Conservation (phyloP, 1,140 invertebrate genomes). For the Gerris buenoi region DNA sequence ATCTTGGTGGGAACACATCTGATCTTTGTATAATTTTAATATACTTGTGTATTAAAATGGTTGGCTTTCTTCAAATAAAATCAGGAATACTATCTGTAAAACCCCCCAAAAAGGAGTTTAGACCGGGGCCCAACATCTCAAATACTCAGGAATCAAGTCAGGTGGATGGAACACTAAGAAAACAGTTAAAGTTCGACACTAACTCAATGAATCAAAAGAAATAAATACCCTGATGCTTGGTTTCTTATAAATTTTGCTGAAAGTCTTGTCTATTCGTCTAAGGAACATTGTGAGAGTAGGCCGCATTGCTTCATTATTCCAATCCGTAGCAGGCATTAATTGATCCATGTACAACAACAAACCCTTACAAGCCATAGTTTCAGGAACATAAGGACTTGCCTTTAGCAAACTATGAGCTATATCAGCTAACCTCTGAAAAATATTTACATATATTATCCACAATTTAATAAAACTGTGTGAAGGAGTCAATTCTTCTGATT, state of each 20-base stretch:
- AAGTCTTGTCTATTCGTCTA: constrained; percentile 87
- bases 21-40: too few species aligned
- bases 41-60: too few species aligned
- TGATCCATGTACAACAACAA: constrained; percentile 86
- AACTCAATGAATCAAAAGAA: not conserved
- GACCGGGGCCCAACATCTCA: not conserved
- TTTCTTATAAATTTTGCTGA: constrained; percentile 94
- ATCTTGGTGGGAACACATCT: too few species aligned
- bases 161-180: too few species aligned
- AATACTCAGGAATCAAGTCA: not conserved
- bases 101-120: too few species aligned
- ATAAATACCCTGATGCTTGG: constrained; percentile 56
- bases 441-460: constrained; percentile 13
- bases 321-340: constrained; percentile 86
- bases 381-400: constrained; percentile 91
- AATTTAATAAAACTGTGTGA: too few species aligned
- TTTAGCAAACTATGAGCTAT: constrained; percentile 92
- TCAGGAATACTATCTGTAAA: too few species aligned
- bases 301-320: constrained; percentile 85
- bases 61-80: too few species aligned
- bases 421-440: constrained; percentile 72
- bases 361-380: constrained; percentile 74
- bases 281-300: constrained; percentile 85
- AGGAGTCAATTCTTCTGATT: too few species aligned
- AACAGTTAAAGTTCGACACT: too few species aligned